Conservation (phyloP, 2,888 invertebrate genomes). For the Alentia gelatinosa region DNA sequence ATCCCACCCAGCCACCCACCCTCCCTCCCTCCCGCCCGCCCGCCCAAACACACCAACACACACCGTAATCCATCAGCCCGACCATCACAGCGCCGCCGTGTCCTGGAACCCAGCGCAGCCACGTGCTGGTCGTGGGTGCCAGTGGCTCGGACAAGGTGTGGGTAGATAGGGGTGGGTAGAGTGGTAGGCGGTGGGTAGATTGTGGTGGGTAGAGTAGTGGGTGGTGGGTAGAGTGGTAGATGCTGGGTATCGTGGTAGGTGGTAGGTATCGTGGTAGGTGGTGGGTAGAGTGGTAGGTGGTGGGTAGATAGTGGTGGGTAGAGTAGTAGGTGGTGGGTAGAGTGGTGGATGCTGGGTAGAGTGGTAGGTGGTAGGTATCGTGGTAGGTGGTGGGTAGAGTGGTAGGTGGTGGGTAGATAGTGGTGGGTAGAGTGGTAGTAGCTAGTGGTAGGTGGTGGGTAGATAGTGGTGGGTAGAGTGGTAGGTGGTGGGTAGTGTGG, state of each 20-base stretch:
- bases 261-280: no score
- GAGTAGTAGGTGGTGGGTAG: no score
- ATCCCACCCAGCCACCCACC: background rate
- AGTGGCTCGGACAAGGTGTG: background rate
- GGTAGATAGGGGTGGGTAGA: background rate
- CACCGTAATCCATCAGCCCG: background rate
- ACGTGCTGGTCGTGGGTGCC: background rate
- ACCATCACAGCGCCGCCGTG: background rate
- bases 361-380: no score
- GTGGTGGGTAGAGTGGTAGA: no score
- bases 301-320: no score
- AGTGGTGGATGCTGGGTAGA: no score
- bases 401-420: no score
- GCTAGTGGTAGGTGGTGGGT: background rate
- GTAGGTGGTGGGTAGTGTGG: background rate
- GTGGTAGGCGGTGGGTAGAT: background rate
- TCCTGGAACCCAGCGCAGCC: background rate
- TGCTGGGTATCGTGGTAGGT: no score
- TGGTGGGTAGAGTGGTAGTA: no score
- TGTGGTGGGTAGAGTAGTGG: no score
- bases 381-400: no score
- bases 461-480: background rate
- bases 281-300: no score
- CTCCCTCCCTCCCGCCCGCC: background rate
- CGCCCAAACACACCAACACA: background rate